Base-by-base conservation (phyloP, 1,140 invertebrate species). In the Thalassaphorura encarpata region DNA sequence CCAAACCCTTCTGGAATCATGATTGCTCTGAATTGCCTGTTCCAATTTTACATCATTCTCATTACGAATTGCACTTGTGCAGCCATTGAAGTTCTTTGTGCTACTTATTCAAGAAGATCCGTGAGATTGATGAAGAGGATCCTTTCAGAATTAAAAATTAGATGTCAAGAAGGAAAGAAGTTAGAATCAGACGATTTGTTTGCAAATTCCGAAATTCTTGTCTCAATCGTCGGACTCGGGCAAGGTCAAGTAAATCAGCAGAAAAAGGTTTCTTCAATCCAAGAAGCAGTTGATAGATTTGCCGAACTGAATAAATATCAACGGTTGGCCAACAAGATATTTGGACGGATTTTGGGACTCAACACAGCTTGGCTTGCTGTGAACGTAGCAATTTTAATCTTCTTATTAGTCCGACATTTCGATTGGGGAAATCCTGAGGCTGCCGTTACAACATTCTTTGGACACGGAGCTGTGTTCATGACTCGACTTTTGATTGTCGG, bases 51-150 rank as follows among this genome's bases (percentile, higher is more conserved):
- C 42, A 26, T 63, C 3, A 31, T 43, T 0, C 29, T 55, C 6
- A 43, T 63, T 6, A 63, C 56, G 26, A 54, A 18, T 29, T 50
- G 42, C 3, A 28, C 51, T 1, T 47, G 43, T n/a, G 52, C 55
- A 2, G 56, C 58, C 27, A 54, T 63, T 23, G 62, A 63, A 58
- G 62, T 60, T n/a, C 49, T 63, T 36, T 63, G 58, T 26, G 56
- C 49, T 21, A 33, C 54, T n/a, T n/a, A n/a, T n/a, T n/a, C n/a
- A n/a, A n/a, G n/a, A n/a, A n/a, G n/a, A n/a, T n/a, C n/a, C n/a
- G n/a, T n/a, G n/a, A n/a, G n/a, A n/a, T n/a, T n/a, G n/a, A n/a
- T n/a, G n/a, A n/a, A n/a, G n/a, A n/a, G n/a, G n/a, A n/a, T n/a
- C n/a, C n/a, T n/a, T n/a, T n/a, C n/a, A n/a, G n/a, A n/a, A n/a